Evolutionary conservation across 2,797 vertebrate species (phyloP), one percentile per base, ranked within the genome.

Genomic region (Salmo trutta): DNA sequence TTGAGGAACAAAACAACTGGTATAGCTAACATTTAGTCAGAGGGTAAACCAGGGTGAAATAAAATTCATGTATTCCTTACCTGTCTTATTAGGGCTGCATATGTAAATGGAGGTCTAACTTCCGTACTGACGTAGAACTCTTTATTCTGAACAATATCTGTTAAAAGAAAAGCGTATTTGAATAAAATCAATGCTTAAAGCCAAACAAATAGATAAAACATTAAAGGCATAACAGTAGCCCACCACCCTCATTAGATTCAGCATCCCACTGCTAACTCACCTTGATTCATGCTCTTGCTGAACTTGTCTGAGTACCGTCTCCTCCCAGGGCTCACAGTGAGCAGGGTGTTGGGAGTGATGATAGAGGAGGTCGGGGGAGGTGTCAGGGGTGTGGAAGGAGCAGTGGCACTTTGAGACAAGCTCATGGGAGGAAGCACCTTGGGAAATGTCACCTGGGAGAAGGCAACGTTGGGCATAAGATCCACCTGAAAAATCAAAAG

Each of bases 91-190:
- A 99, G 96, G 77, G 98, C 99, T 81, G 98, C 98, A 31, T 99
- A 99, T 3, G 98, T 99, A 88, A 99, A 99, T 17, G 98, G 98
- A 76, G 98, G 98, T 93, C 98, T 94, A 72, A 99, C 97, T 93
- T 99, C 98, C 10, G 98, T 97, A 66, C 96, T 98, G 94, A 98
- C 93, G 94, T 99, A 99, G 93, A 99, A 99, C 87, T 99, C 98
- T 94, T 99, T 98, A 91, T 99, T 99, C 92, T 99, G 97, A 84
- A 97, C 95, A 88, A 99, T 96, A 93, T 99, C 98, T 99, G 96
- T 89, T 88, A 90, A 90, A 74, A 59, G 66, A 75, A 7, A 36
- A 79, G 71, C 8, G 1, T 73, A 12, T 10, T 54, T 65, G 54
- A 71, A 27, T 54, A 69, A 19, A 15, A 52, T 47, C n/a, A 27